Base-by-base conservation (phyloP, 1,140 invertebrate species). In the Bombus confusus region DNA sequence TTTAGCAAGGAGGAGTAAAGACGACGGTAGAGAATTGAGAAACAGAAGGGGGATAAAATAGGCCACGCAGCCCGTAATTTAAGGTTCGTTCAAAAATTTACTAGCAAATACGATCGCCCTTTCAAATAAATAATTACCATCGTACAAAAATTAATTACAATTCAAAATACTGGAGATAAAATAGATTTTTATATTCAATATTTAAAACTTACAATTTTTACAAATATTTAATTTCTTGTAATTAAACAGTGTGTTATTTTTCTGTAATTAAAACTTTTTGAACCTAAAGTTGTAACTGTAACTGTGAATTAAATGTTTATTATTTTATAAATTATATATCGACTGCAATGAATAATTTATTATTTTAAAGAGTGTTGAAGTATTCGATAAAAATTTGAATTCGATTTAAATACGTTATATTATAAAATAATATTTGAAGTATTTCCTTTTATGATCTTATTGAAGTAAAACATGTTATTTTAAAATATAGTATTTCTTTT, bases 21-120 rank as follows among this genome's bases (percentile, higher is more conserved):
- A 47, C 59, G 62, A 87, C 82, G 75, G 82, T 78, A 47, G 69
- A 84, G 68, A 77, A 72, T 34, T 64, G 43, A 37, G 66, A 71
- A 78, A 12, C 68, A 62, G 69, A 87, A 74, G 71, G 86, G 75
- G 76, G 82, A 87, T 84, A 84, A 87, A 87, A 87, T 85, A 87
- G 81, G 86, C 81, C 86, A 87, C 76, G 69, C 75, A 75, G 75
- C 39, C 39, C 57, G 59, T 85, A 74, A 79, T 75, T 86, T 85
- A 73, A 73, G 59, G 75, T 85, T 57, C 31, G 74, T 87, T 85
- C 43, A 13, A 41, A 87, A 85, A 86, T 84, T 72, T 83, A 77
- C 75, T 57, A 84, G 47, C 34, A 83, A 73, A 74, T 57, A 74
- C 8, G 6, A 62, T 13, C 39, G 1, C 66, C 12, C 28, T 47